Conservation (phyloP, 2,797 vertebrate genomes). For the Pangasius sanitwongsei region DNA sequence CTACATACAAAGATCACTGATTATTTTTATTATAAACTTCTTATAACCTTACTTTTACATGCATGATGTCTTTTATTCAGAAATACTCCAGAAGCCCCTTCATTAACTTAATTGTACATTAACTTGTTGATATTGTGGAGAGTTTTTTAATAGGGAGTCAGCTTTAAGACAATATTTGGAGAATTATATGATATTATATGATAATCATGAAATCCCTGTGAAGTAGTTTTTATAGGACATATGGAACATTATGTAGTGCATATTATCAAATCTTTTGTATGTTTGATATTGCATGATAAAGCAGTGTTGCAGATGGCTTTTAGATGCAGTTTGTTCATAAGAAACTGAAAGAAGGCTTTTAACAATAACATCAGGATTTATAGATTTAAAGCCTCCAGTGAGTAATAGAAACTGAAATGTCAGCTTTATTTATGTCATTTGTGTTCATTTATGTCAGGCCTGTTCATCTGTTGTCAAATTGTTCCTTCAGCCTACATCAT, state of each 20-base stretch:
- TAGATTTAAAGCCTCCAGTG: background rate
- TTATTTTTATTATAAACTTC: background rate
- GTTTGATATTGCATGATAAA: no score
- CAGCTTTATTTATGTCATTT: background rate
- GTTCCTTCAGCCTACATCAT: background rate
- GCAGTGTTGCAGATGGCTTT: background rate
- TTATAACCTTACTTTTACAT: background rate
- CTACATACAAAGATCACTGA: background rate
- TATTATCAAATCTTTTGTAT: background rate
- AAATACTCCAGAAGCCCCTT: background rate
- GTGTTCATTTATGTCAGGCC: no score
- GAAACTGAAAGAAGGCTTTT: background rate
- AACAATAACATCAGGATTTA: background rate
- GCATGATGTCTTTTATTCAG: background rate
- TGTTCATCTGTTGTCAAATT: background rate
- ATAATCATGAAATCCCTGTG: background rate
- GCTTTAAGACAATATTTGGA: constrained; percentile 1
- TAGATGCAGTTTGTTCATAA: background rate
- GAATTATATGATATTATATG: constrained; percentile 12
- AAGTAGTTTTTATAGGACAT: background rate
- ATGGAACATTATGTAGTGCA: background rate
- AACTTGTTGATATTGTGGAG: background rate
- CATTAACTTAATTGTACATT: background rate
- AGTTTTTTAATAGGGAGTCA: background rate
- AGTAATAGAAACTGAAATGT: background rate